Percentiles rank a stretch among this genome's conserved stretches.
Evolutionary conservation across 2,888 invertebrate species (phyloP).

Genomic region (Papilio demoleus): DNA sequence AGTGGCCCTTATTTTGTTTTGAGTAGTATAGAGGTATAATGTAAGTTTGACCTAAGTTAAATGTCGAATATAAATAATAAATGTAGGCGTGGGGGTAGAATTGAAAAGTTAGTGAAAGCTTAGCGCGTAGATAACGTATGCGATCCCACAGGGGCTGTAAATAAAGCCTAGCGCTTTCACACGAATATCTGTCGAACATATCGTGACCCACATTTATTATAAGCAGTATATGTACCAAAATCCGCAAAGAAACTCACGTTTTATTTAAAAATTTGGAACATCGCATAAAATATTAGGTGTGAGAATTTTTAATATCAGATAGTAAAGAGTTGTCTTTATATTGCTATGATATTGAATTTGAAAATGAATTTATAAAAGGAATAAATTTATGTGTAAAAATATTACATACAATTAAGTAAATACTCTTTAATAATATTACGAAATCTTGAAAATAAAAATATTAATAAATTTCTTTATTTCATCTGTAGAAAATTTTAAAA

Average conservation of each 20-base stretch:
- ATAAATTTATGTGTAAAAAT: no score
- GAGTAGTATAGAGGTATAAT: no score
- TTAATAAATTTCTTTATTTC: no score
- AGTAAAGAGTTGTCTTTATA: no score
- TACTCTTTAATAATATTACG: no score
- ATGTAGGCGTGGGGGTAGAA: constrained; percentile 16
- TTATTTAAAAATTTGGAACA: neutral
- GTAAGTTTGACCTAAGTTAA: constrained; percentile 10
- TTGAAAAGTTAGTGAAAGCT: constrained; percentile 39
- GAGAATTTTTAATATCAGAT: neutral
- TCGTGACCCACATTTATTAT: constrained; percentile 33
- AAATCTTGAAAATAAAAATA: no score
- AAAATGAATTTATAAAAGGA: no score
- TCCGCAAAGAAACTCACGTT: constrained; percentile 11
- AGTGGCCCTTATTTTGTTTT: no score
- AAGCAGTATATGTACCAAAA: constrained; percentile 19
- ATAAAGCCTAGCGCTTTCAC: constrained; percentile 34
- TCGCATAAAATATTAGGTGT: neutral
- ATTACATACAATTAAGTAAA: no score
- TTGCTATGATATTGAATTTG: no score
- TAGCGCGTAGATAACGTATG: constrained; percentile 30
- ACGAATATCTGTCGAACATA: constrained; percentile 27
- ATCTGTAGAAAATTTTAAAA: no score
- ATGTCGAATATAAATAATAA: constrained; percentile 35
- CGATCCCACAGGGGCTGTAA: constrained; percentile 31